Conservation (phyloP, 1,140 invertebrate genomes). For the Drosophila ambigua region DNA sequence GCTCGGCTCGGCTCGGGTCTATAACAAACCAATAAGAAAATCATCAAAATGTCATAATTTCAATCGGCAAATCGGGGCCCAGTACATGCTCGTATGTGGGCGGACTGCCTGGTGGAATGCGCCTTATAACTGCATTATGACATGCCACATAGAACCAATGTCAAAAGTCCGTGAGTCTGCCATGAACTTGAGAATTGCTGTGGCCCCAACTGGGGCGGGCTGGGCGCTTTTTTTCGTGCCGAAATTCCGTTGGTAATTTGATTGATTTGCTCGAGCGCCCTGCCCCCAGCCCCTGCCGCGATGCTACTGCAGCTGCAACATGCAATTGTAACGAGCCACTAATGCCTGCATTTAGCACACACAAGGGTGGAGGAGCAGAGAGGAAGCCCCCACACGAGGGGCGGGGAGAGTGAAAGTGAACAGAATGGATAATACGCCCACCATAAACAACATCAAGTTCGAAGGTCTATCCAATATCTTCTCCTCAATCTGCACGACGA, state of each 20-base stretch:
- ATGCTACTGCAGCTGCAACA: constrained; percentile 50
- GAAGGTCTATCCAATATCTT: constrained; percentile 27
- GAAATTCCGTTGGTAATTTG: constrained; percentile 71
- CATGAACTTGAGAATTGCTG: constrained; percentile 70
- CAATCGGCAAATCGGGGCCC: constrained; percentile 59
- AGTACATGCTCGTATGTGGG: constrained; percentile 15
- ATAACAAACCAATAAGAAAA: constrained; percentile 82
- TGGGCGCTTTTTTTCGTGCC: constrained; percentile 31
- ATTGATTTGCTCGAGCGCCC: constrained; percentile 70
- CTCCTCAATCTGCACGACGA: not conserved
- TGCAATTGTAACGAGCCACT: constrained; percentile 79
- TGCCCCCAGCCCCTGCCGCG: not conserved
- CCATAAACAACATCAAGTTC: constrained; percentile 34
- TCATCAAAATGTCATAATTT: constrained; percentile 83
- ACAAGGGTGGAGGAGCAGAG: constrained; percentile 35
- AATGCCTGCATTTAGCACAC: constrained; percentile 74
- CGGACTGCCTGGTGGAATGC: constrained; percentile 24
- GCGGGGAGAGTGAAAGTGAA: constrained; percentile 32
- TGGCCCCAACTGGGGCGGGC: not conserved
- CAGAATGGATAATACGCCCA: constrained; percentile 32
- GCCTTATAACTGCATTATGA: constrained; percentile 81
- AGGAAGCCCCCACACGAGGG: not conserved
- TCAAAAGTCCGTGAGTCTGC: constrained; percentile 39
- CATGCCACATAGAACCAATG: constrained; percentile 69
- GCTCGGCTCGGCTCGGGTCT: constrained; percentile 13